Evolutionary conservation across 2,113 vertebrate genomes (phyloP), one percentile per base, ranked within the genome.

Genomic region (Sus scrofa): DNA sequence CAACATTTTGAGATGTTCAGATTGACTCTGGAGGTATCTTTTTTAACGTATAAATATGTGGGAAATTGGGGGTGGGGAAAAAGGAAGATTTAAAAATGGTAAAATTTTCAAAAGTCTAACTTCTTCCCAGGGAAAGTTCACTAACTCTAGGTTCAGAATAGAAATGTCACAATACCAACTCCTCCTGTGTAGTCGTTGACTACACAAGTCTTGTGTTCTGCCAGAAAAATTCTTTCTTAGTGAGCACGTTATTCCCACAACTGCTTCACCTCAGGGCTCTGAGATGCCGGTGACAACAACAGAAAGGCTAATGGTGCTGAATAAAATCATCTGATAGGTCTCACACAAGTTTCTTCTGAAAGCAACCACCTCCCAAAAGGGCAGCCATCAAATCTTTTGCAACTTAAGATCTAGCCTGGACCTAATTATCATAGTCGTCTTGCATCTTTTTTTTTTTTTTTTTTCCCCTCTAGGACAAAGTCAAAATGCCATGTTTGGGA

Each of bases 21-120:
- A 34, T 27, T 50, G 94, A 82, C 6, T 2, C 56, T 63, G 84
- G 32, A 34, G 78, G 14, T 81, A 22, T 0, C 82, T 85, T 77
- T 68, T 81, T 94, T 62, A 62, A 60, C n/a, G 93, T 94, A 83
- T 22, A 77, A 92, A 89, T 87, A 86, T 50, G 22, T 37, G 19
- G 32, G 73, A 86, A 86, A 50, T 58, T 22, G 13, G 18, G 24
- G 22, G 20, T 58, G 18, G 44, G 44, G 8, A 14, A 13, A 18
- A 93, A 93, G 13, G 32, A 54, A 90, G 14, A 39, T 75, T 52
- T 6, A 74, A 84, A 11, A 20, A 52, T n/a, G 13, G 32, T 67
- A 27, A 90, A n/a, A 50, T 70, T 62, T 82, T 73, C 7, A 73
- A 19, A 68, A 75, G 54, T 37, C 32, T 90, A 60, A 68, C 24